Base-by-base conservation (phyloP, 2,888 invertebrate genomes). In the Leucoma salicis region DNA sequence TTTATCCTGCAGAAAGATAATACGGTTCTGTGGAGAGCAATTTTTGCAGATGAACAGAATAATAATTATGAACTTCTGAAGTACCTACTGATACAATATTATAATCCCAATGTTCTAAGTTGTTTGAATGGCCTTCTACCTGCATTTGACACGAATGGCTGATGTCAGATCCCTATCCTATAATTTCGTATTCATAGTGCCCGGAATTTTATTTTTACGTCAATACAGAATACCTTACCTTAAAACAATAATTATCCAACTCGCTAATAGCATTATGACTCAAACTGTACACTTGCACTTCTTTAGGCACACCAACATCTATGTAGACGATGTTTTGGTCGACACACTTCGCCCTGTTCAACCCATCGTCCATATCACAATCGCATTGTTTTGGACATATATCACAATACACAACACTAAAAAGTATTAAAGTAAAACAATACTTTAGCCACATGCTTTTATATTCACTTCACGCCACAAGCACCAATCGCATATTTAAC, bases 191-290 rank as follows among this genome's bases (percentile, higher is more conserved):
- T n/a, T n/a, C n/a, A n/a, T n/a, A n/a, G n/a, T n/a, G n/a, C n/a
- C n/a, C n/a, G n/a, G n/a, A n/a, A n/a, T n/a, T n/a, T n/a, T n/a
- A n/a, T n/a, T n/a, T n/a, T n/a, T n/a, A n/a, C n/a, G n/a, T n/a
- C n/a, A n/a, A n/a, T n/a, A n/a, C n/a, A n/a, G n/a, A n/a, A n/a
- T n/a, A n/a, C 39, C 46, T 11, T 40, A 93, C 93, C 88, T 89
- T 79, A 67, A 93, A 93, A 71, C 91, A 90, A 60, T 85, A 89
- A 64, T 91, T 91, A 44, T 92, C 91, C 65, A 93, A 71, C 55
- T 90, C 90, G 54, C 90, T 91, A 51, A 93, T 92, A 59, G 86
- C 90, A 75, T 93, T 94, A 52, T 90, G 84, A 54, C 91, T 91
- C 49, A 93, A 76, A 71, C 91, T 91, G 49, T 93, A 89, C 31